Conservation (phyloP, 1,140 invertebrate species). For the Pseudomyrmex flavicornis region DNA sequence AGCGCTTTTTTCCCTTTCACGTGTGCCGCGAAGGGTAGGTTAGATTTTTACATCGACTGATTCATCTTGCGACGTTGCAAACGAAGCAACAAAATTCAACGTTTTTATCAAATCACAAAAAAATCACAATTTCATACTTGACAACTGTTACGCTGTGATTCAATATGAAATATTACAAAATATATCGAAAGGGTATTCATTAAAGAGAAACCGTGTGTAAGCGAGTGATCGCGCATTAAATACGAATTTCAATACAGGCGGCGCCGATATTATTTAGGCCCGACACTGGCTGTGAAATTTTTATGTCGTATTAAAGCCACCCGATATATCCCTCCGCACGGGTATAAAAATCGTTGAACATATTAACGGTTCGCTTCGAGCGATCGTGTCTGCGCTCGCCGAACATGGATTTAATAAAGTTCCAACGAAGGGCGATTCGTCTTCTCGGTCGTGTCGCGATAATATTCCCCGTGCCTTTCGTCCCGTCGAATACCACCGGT, state of each 20-base stretch:
- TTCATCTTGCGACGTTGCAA: conserved; percentile 46
- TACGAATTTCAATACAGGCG: conserved; percentile 80
- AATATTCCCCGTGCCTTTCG: conserved; percentile 57
- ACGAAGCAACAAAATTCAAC: conserved; percentile 20
- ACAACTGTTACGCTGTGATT: neutral
- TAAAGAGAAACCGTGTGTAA: conserved; percentile 48
- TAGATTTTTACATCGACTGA: conserved; percentile 44
- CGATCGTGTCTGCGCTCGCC: conserved; percentile 41
- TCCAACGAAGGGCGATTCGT: conserved; percentile 67
- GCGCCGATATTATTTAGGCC: conserved; percentile 63
- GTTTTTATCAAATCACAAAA: conserved; percentile 10
- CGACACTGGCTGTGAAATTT: conserved; percentile 68
- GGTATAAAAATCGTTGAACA: conserved; percentile 78
- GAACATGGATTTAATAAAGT: conserved; percentile 76
- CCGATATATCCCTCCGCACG: conserved; percentile 71
- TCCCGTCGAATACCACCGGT: conserved; percentile 48
- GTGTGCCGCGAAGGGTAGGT: conserved; percentile 15
- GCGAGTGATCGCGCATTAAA: conserved; percentile 74
- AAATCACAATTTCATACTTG: neutral
- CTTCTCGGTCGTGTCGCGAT: conserved; percentile 57
- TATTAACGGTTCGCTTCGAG: conserved; percentile 72
- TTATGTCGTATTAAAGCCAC: conserved; percentile 78
- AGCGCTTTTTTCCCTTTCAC: conserved; percentile 36
- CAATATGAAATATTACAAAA: neutral
- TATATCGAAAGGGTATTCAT: neutral